These are phyloP conservation scores for Percopsis transmontana DNA, from an alignment of 2,113 vertebrate species.

Conservation along the genomic window DNA sequence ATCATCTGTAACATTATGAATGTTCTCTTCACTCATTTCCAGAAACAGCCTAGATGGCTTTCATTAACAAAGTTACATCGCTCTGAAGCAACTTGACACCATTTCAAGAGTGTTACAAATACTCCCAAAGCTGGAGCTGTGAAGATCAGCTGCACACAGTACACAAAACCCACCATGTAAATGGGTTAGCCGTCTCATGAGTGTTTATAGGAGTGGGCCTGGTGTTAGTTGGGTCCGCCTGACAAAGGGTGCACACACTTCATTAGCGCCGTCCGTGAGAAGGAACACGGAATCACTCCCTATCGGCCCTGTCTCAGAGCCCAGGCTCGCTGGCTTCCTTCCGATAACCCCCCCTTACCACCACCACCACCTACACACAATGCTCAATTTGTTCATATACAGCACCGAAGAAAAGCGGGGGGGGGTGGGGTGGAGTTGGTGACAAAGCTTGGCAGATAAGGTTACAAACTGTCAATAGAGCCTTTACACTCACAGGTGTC, in stretches of 20 bases:
- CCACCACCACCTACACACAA: slow-evolving; percentile 72
- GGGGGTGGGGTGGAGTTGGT: slow-evolving; percentile 64
- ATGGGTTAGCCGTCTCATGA: slow-evolving; percentile 5
- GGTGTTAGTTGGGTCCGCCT: slow-evolving; percentile 37
- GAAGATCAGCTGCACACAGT: neutral
- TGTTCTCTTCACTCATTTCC: neutral
- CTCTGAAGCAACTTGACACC: too few species aligned
- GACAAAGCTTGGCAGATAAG: slow-evolving; percentile 80
- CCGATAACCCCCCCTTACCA: slow-evolving; percentile 35
- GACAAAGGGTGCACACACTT: slow-evolving; percentile 72
- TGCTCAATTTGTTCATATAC: slow-evolving; percentile 83
- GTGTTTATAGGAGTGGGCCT: slow-evolving; percentile 33
- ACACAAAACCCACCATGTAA: slow-evolving; percentile 1
- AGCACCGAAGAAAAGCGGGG: slow-evolving; percentile 68
- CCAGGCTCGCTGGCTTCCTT: slow-evolving; percentile 63
- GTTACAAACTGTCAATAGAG: slow-evolving; percentile 82
- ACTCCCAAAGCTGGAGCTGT: neutral
- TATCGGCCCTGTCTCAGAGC: slow-evolving; percentile 65
- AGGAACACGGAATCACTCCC: slow-evolving; percentile 75
- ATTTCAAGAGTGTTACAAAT: neutral
- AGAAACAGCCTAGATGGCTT: neutral
- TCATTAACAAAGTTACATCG: neutral
- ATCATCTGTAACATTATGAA: neutral
- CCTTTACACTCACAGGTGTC: slow-evolving; percentile 82
- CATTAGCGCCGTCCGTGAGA: slow-evolving; percentile 74